Evolutionary conservation across 2,113 vertebrate species (phyloP), one percentile per base, ranked within the genome.

Genomic region (Synodontis membranacea): DNA sequence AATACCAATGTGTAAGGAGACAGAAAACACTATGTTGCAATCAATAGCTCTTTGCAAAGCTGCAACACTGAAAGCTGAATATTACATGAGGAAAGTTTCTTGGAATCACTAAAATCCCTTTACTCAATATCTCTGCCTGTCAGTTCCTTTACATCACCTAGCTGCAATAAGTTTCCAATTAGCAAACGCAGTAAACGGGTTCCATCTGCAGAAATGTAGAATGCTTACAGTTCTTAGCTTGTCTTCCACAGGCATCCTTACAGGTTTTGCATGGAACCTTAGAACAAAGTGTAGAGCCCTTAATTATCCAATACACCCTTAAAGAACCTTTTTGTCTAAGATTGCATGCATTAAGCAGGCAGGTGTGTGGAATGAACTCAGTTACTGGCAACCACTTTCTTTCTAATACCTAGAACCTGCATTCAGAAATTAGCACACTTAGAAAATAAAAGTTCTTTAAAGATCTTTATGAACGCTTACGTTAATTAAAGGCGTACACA

Each of bases 21-120:
- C 15, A 66, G 21, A 84, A 66, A 72, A 17, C 60, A 52, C 66
- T 64, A 62, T 62, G 78, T 56, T 58, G 80, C 56, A 80, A 91
- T 88, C 88, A 86, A 88, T 89, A 89, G 64, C 70, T 75, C 50
- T 88, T 85, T 84, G 68, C 82, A 87, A 86, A 58, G 60, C 88
- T 84, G 84, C 83, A 80, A 86, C 72, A 60, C 62, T 48, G 72
- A 89, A 83, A 84, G 82, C 84, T 89, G 84, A 90, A 91, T 89
- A 85, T 91, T 88, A 87, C 84, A 89, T 89, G 88, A 91, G 85
- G 80, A 52, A 91, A 58, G 80, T 85, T 91, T 90, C 88, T 86
- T 81, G 86, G 87, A 86, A 88, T 85, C 56, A 80, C 82, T 72
- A 48, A 68, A 80, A 87, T 88, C 79, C 83, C 60, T 83, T 85